These are phyloP conservation scores for Dryococelus australis DNA, from an alignment of 2,888 invertebrate genomes.

Conservation along the genomic window DNA sequence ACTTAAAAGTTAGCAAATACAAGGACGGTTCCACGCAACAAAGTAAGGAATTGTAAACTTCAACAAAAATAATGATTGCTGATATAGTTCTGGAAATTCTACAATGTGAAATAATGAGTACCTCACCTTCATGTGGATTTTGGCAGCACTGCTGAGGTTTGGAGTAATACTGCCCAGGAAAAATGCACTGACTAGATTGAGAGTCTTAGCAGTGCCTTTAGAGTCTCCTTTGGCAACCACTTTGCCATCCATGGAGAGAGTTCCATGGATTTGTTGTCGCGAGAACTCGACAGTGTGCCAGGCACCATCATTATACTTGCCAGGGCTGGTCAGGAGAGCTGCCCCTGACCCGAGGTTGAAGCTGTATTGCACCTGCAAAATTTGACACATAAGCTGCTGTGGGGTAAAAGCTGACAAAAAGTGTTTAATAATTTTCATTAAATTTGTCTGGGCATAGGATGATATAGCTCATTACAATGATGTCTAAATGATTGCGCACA, in stretches of 20 bases:
- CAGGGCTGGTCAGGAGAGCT: slow-evolving; percentile 65
- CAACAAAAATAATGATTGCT: too few relatives aligned
- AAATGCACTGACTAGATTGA: slow-evolving; percentile 74
- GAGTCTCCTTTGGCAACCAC: slow-evolving; percentile 65
- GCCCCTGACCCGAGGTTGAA: slow-evolving; percentile 76
- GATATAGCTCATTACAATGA: too few relatives aligned
- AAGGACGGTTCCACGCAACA: too few relatives aligned
- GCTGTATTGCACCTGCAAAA: slow-evolving; percentile 68
- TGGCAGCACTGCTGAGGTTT: slow-evolving; percentile 60
- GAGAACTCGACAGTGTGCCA: slow-evolving; percentile 82
- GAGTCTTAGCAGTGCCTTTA: slow-evolving; percentile 58
- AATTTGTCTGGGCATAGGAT: neutral
- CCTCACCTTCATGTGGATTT: slow-evolving; percentile 55
- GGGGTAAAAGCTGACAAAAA: neutral
- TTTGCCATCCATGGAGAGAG: slow-evolving; percentile 69
- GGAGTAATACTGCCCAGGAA: slow-evolving; percentile 83
- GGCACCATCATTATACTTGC: slow-evolving; percentile 72
- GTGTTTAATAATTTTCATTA: neutral
- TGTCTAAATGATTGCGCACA: neutral
- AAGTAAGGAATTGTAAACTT: too few relatives aligned
- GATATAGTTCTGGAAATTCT: too few relatives aligned
- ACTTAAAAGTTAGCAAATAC: too few relatives aligned
- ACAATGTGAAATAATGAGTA: too few relatives aligned
- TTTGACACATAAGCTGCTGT: neutral
- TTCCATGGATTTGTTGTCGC: slow-evolving; percentile 69